Conservation (phyloP, 2,113 vertebrate genomes). For the Cynopterus brachyotis region DNA sequence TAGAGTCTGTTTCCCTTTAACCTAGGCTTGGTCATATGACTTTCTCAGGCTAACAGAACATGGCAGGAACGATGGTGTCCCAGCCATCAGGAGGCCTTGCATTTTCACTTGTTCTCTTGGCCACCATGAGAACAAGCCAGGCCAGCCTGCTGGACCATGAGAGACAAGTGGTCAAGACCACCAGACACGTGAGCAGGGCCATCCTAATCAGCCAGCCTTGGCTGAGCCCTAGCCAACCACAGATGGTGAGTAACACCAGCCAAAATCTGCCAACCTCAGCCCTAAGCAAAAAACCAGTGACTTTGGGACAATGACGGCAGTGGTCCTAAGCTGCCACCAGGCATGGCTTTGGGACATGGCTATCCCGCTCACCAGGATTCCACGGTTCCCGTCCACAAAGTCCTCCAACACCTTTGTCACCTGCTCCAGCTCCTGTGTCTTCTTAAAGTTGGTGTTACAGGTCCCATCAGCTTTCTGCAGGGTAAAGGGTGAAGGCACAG, state of each 20-base stretch:
- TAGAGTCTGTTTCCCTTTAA: not conserved
- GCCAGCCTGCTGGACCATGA: not conserved
- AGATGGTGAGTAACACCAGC: not conserved
- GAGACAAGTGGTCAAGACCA: not conserved
- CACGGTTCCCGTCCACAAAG: constrained; percentile 87
- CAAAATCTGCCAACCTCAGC: not conserved
- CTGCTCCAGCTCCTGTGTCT: constrained; percentile 88
- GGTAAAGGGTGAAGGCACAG: not conserved
- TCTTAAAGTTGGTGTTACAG: constrained; percentile 93
- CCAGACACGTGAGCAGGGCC: not conserved
- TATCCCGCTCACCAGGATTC: constrained; percentile 85
- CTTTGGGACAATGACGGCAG: not conserved
- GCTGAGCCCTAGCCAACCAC: not conserved
- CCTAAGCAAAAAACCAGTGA: not conserved
- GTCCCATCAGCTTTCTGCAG: constrained; percentile 90
- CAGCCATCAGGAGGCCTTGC: not conserved
- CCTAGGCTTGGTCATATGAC: not conserved
- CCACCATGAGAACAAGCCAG: not conserved
- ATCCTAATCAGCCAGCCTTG: not conserved
- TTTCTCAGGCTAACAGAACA: not conserved
- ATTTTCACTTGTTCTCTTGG: not conserved
- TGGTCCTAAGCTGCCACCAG: not conserved
- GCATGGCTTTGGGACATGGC: not conserved
- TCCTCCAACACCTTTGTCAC: constrained; percentile 88
- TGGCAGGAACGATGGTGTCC: not conserved